A percentile compares a stretch with the other conserved stretches of the same genome.
Evolutionary conservation across 1,140 invertebrate genomes (phyloP).

Genomic region (Pararge aegeria): DNA sequence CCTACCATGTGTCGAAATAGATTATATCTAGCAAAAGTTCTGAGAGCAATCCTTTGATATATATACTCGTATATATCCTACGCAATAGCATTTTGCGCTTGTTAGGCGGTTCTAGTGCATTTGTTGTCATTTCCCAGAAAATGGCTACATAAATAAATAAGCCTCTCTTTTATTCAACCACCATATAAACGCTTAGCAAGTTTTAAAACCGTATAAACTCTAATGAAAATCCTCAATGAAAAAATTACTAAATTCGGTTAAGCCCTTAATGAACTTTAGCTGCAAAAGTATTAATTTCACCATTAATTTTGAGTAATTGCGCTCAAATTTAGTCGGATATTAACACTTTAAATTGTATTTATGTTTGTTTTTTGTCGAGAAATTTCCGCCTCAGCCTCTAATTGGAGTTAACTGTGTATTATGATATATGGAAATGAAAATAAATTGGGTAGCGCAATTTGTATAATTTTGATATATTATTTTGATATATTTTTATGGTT

Average conservation of each 20-base stretch:
- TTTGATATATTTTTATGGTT: not conserved
- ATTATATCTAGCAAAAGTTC: too few species aligned
- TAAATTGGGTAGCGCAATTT: constrained; percentile 40
- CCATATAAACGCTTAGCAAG: not conserved
- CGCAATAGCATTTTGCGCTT: too few species aligned
- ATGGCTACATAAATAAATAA: not conserved
- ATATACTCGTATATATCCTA: too few species aligned
- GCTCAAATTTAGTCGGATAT: constrained; percentile 62
- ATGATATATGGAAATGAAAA: constrained; percentile 63
- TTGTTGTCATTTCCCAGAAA: too few species aligned
- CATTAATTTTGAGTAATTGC: constrained; percentile 77
- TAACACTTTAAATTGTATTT: constrained; percentile 69
- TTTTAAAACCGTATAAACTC: constrained; percentile 8
- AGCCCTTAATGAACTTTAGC: constrained; percentile 66
- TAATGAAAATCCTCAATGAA: constrained; percentile 18
- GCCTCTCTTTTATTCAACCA: too few species aligned
- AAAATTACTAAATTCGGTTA: constrained; percentile 23
- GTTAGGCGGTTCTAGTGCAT: too few species aligned
- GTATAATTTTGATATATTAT: constrained; percentile 27
- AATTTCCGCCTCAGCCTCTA: constrained; percentile 56
- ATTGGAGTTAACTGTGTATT: constrained; percentile 65
- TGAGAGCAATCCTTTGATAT: too few species aligned
- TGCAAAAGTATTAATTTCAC: constrained; percentile 77
- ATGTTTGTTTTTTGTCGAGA: constrained; percentile 58
- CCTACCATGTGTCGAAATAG: too few species aligned